Percentiles rank a stretch among this genome's conserved stretches.
Evolutionary conservation across 2,797 vertebrate genomes (phyloP).

Genomic region (Amazonetta brasiliensis): DNA sequence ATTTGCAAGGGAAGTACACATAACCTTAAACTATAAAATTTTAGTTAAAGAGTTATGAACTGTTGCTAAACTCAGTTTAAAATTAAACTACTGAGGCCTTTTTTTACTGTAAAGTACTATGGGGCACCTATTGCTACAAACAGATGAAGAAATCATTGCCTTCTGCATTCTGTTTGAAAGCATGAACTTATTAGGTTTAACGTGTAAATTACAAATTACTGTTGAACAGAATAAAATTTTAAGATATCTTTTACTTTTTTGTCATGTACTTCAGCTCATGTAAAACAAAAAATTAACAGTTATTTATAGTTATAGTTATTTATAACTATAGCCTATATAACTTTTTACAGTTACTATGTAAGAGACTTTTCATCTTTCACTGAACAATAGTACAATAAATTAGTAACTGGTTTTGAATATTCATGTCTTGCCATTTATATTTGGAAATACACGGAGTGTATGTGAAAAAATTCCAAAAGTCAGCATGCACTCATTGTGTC

Average conservation of each 20-base stretch:
- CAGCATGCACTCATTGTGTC: background rate
- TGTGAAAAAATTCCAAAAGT: background rate
- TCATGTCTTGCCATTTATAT: background rate
- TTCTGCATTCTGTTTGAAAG: background rate
- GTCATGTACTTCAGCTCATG: accelerated
- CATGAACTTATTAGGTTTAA: background rate
- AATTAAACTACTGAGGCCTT: background rate
- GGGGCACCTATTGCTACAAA: background rate
- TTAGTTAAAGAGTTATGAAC: background rate
- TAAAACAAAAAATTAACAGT: background rate
- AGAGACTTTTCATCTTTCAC: background rate
- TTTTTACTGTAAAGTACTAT: background rate
- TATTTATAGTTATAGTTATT: no score
- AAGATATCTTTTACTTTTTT: background rate
- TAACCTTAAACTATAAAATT: background rate
- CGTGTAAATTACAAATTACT: background rate
- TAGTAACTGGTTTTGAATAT: background rate
- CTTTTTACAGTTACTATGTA: background rate
- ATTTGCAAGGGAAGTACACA: background rate
- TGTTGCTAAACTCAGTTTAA: background rate
- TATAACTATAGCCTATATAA: no score
- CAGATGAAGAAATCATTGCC: background rate
- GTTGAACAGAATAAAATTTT: background rate
- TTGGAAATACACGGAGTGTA: background rate
- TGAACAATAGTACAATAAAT: background rate